Percentiles rank a stretch among this genome's conserved stretches.
phyloP scores from a whole-genome alignment of 2,797 vertebrate genomes.

The Glossophaga mutica region DNA sequence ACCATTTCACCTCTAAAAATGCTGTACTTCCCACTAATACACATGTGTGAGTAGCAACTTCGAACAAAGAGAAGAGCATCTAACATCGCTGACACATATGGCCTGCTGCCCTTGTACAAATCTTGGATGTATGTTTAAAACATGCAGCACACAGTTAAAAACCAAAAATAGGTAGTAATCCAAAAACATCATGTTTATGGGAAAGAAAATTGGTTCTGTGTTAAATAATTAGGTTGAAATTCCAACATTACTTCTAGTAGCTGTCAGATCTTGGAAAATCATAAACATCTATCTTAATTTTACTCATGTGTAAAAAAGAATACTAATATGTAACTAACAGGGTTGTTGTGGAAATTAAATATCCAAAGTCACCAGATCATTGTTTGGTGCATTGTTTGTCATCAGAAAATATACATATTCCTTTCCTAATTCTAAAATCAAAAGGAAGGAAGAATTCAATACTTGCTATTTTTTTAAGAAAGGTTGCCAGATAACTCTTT shows the following conservation, averaged over 20 bases:
- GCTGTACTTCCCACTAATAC: background rate
- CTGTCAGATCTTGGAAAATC: background rate
- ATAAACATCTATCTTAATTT: background rate
- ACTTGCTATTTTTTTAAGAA: background rate
- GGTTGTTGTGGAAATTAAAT: background rate
- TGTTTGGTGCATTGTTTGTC: background rate
- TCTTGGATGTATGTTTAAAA: background rate
- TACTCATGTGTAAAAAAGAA: background rate
- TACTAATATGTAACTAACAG: background rate
- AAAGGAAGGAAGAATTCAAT: background rate
- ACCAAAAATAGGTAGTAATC: background rate
- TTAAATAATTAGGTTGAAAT: background rate
- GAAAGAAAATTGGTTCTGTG: background rate
- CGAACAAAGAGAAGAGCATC: background rate
- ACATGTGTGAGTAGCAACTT: background rate
- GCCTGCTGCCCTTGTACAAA: background rate
- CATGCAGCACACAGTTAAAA: background rate
- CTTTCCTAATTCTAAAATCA: background rate
- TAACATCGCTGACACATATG: background rate
- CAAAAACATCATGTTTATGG: background rate
- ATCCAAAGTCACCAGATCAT: background rate
- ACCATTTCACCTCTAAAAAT: background rate
- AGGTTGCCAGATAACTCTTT: background rate
- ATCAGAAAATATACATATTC: background rate
- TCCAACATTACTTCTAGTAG: background rate